phyloP scores from a whole-genome alignment of 30 jellyfish, hydroid and myxozoan genomes.

The Turritopsis dohrnii region DNA sequence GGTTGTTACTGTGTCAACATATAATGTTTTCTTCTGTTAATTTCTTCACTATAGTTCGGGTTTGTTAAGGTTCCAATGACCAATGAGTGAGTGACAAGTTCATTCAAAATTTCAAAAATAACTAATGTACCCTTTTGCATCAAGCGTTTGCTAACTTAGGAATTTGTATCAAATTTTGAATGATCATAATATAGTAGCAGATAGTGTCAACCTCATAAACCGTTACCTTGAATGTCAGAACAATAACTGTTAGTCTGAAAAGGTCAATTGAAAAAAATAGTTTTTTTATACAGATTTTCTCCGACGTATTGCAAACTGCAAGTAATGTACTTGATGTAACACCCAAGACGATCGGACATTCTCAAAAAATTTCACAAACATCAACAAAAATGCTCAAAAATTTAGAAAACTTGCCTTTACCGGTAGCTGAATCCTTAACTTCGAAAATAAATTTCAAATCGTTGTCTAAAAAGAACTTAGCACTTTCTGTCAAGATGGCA shows the following conservation, averaged over 20 bases:
- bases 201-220: too few relatives aligned
- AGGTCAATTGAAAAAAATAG: background rate
- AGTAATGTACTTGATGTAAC: background rate
- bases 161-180: too few relatives aligned
- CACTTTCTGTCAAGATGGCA: background rate
- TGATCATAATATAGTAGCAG: too few relatives aligned
- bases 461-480: background rate
- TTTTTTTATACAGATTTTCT: background rate
- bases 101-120: too few relatives aligned
- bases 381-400: conserved; percentile 5
- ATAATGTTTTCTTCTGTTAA: too few relatives aligned
- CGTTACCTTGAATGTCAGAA: background rate
- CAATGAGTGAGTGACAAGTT: too few relatives aligned
- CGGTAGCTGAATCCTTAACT: background rate
- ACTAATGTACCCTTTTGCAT: too few relatives aligned
- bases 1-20: too few relatives aligned
- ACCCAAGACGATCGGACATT: background rate
- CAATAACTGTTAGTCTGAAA: background rate
- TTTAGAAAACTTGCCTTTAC: background rate
- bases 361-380: conserved; percentile 10
- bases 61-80: too few relatives aligned
- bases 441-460: background rate
- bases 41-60: too few relatives aligned
- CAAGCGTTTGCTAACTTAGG: too few relatives aligned
- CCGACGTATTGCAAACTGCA: background rate